Evolutionary conservation across 2,888 invertebrate genomes (phyloP).

Genomic region (Polietes domitor): DNA sequence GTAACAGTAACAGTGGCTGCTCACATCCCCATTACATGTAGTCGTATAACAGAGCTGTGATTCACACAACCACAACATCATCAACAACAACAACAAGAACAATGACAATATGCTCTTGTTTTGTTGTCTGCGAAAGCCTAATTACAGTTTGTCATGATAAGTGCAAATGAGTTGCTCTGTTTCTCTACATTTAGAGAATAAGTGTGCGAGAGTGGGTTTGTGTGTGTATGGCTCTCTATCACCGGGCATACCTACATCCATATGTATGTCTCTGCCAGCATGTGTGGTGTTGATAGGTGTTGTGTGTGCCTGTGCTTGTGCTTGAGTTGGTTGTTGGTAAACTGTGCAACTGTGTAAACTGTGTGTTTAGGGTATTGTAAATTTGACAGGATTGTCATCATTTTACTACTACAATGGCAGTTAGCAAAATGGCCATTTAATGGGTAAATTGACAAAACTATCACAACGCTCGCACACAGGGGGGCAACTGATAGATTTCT

Average conservation of each 20-base stretch:
- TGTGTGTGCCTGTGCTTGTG: background rate
- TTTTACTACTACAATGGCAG: constrained; percentile 35
- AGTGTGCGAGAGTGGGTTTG: background rate
- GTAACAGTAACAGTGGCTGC: constrained; percentile 33
- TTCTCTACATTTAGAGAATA: background rate
- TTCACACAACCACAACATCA: too few relatives aligned
- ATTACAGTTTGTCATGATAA: constrained; percentile 64
- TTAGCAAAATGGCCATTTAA: constrained; percentile 32
- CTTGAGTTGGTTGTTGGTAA: background rate
- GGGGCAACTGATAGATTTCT: background rate
- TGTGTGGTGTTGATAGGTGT: too few relatives aligned
- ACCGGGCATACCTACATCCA: too few relatives aligned
- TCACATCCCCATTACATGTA: background rate
- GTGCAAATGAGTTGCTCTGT: constrained; percentile 53
- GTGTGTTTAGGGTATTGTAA: constrained; percentile 14
- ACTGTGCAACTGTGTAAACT: background rate
- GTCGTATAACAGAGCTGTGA: background rate
- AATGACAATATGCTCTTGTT: constrained; percentile 5
- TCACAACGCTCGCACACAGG: background rate
- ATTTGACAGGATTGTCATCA: constrained; percentile 49
- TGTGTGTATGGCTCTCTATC: too few relatives aligned
- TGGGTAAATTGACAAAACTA: constrained; percentile 40
- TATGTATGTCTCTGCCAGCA: too few relatives aligned
- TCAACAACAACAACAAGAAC: background rate
- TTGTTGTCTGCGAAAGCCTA: constrained; percentile 50